Conservation (phyloP, 2,113 vertebrate species). For the Alligator mississippiensis region DNA sequence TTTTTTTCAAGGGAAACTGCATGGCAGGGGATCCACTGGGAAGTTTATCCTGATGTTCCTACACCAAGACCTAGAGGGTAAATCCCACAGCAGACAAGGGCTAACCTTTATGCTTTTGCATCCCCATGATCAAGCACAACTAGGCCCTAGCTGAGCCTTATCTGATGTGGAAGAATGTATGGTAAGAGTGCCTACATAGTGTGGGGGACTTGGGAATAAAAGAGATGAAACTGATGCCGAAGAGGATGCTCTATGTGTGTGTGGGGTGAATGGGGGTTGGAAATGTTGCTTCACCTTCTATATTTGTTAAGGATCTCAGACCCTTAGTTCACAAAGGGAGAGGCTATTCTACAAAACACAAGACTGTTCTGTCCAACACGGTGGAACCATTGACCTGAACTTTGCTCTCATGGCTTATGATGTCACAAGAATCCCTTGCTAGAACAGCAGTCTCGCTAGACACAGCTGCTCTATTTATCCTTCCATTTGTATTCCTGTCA, state of each 20-base stretch:
- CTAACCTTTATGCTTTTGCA: neutral
- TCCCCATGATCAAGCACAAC: neutral
- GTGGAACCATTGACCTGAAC: neutral
- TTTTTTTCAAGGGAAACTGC: too few relatives aligned
- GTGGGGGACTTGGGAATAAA: neutral
- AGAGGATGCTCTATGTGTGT: neutral
- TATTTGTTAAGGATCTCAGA: neutral
- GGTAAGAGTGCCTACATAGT: neutral
- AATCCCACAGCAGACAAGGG: neutral
- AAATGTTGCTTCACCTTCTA: neutral
- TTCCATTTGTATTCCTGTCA: constrained; percentile 61
- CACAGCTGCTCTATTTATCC: constrained; percentile 57
- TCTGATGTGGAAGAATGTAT: neutral
- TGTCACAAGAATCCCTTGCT: constrained; percentile 27
- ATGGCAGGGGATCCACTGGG: neutral
- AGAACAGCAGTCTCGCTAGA: constrained; percentile 9
- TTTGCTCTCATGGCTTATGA: constrained; percentile 31
- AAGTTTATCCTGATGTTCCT: neutral
- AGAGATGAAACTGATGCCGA: neutral
- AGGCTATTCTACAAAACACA: constrained; percentile 41
- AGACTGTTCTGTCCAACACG: constrained; percentile 31
- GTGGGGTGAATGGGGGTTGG: neutral
- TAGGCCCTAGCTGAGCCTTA: neutral
- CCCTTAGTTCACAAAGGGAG: constrained; percentile 29
- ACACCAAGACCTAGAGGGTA: neutral